A percentile compares a stretch with the other conserved stretches of the same genome.
Conservation (phyloP, 2,888 invertebrate species). For the Epirrita christyi region DNA sequence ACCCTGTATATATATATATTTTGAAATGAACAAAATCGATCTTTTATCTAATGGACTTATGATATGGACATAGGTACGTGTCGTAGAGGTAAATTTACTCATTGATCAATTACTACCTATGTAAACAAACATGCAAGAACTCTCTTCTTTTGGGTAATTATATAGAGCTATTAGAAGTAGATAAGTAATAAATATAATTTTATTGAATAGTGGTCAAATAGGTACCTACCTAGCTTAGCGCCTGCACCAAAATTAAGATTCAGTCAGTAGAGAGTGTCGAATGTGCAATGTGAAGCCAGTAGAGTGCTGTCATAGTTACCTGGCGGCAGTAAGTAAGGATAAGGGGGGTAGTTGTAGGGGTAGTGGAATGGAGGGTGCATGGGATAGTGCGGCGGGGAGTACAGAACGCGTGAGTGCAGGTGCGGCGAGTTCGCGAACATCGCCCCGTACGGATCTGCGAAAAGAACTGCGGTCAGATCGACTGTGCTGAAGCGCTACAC, state of each 20-base stretch:
- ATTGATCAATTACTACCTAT: too few species aligned
- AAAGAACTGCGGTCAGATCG: constrained; percentile 67
- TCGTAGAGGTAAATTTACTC: too few species aligned
- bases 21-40: too few species aligned
- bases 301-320: constrained; percentile 64
- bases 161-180: too few species aligned
- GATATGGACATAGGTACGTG: too few species aligned
- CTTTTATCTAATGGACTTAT: too few species aligned
- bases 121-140: too few species aligned
- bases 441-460: constrained; percentile 79
- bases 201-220: background rate
- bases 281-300: constrained; percentile 32
- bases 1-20: too few species aligned
- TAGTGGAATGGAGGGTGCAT: constrained; percentile 80
- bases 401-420: constrained; percentile 77
- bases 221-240: constrained; percentile 20
- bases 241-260: constrained; percentile 22
- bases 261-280: constrained; percentile 30
- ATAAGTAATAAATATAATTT: too few species aligned
- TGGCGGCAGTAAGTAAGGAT: constrained; percentile 79
- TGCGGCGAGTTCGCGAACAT: constrained; percentile 75
- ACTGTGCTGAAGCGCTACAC: constrained; percentile 74
- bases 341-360: constrained; percentile 78
- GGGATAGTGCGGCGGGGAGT: constrained; percentile 80
- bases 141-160: too few species aligned